A percentile compares a stretch with the other conserved stretches of the same genome.
Evolutionary conservation across 2,888 invertebrate species (phyloP).

Genomic region (Cosmorhoe ocellata): DNA sequence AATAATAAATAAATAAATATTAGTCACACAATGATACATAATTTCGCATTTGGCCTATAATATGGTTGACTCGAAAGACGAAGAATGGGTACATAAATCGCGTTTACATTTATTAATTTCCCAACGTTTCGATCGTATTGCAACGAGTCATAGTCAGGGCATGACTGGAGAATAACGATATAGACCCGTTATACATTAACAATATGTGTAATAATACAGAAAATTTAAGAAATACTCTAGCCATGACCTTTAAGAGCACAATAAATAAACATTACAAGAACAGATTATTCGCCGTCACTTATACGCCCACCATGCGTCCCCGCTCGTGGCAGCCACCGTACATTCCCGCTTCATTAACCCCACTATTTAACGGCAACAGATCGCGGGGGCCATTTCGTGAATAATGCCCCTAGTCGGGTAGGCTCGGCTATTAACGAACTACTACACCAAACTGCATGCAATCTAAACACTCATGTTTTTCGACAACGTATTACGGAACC

Average conservation of each 20-base stretch:
- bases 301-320: conserved; percentile 11
- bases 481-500: conserved; percentile 43
- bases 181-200: too few species aligned
- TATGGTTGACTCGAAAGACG: too few species aligned
- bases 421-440: conserved; percentile 33
- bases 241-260: conserved; percentile 1
- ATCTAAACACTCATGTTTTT: conserved; percentile 56
- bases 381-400: conserved; percentile 16
- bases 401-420: conserved; percentile 13
- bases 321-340: conserved; percentile 7
- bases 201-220: too few species aligned
- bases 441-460: conserved; percentile 50
- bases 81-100: too few species aligned
- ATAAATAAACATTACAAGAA: conserved; percentile 23
- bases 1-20: too few species aligned
- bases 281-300: conserved; percentile 19
- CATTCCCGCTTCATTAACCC: conserved; percentile 27
- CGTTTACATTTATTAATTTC: too few species aligned
- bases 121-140: too few species aligned
- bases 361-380: conserved; percentile 22
- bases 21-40: too few species aligned
- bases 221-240: too few species aligned
- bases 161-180: too few species aligned
- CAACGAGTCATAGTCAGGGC: too few species aligned
- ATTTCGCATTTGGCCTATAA: too few species aligned